Base-by-base conservation (phyloP, 64 coral and sea anemone species). In the Actinia equina region DNA sequence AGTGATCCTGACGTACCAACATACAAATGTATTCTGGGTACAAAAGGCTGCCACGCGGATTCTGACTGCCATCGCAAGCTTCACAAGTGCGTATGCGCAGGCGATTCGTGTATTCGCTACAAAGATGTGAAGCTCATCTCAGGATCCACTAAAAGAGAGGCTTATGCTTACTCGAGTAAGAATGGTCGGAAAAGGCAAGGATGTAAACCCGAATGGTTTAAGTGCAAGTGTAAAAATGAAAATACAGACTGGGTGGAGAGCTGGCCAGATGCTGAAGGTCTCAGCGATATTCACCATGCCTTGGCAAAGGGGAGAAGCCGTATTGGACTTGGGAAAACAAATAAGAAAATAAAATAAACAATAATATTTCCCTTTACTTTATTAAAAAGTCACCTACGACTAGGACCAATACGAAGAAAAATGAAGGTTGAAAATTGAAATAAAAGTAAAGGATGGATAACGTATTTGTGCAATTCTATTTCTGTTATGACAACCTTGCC, bases 41-140 rank as follows among this genome's bases (percentile, higher is more conserved):
- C 86, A 49, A 43, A 41, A 11, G 91, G 91, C 22, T 88, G 86
- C 27, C 91, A 88, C 70, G 60, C 17, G 1, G 52, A 93, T 43
- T 2, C 67, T 0, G 91, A 93, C 71, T 93, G 91, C 44, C 86
- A 93, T 20, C 77, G 55, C 69, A 61, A 10, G 4, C 84, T 19
- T 1, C 9, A 59, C 10, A 77, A 51, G 79, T 92, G 86, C 30
- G 16, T 61, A 22, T 92, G 90, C 26, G 7, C 14, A 37, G 90
- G 90, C 8, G 2, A 59, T 13, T 77, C 90, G 0, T 92, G 90
- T 82, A 62, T 92, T 76, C 4, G 7, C 5, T 92, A 92, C 80
- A 17, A 59, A 12, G 18, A 60, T 5, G 49, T 16, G 2, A 57
- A 41, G 16, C 78, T 60, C 16, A 41, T 88, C 2, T 65, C n/a